phyloP scores from a whole-genome alignment of 2,797 vertebrate genomes.

The Pantherophis alleghaniensis region DNA sequence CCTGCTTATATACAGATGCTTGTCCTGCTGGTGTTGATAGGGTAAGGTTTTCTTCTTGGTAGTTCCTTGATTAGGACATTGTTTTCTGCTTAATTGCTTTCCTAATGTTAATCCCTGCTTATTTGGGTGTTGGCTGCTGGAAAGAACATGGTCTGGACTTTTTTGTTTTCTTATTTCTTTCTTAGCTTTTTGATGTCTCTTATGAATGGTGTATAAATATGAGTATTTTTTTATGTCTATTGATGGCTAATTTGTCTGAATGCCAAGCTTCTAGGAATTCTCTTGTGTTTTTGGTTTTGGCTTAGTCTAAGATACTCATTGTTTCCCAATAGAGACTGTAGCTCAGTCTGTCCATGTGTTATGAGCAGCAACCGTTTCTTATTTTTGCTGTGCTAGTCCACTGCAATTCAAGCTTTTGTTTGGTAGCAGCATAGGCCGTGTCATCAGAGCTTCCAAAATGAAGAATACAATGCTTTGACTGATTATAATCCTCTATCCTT shows the following conservation, averaged over 20 bases:
- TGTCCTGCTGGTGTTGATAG: background rate
- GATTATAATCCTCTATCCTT: background rate
- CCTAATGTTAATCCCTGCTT: background rate
- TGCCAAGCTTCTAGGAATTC: background rate
- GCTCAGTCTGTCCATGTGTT: background rate
- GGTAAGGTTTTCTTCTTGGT: background rate
- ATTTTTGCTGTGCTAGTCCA: background rate
- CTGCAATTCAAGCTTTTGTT: background rate
- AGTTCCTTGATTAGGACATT: background rate
- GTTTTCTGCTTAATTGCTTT: background rate
- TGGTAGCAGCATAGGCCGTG: background rate
- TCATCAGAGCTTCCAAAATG: background rate
- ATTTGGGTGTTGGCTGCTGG: background rate
- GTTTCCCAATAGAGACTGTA: background rate
- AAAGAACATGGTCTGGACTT: background rate
- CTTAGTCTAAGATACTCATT: background rate
- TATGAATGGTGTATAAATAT: background rate
- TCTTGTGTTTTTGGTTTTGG: background rate
- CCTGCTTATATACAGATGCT: background rate
- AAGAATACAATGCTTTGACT: background rate
- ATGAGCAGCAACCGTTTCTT: background rate
- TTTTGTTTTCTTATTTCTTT: background rate
- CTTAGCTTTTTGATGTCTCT: background rate
- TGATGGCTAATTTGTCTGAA: background rate
- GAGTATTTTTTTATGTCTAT: background rate